Base-by-base conservation (phyloP, 2,113 vertebrate genomes). In the Desmodus rotundus region DNA sequence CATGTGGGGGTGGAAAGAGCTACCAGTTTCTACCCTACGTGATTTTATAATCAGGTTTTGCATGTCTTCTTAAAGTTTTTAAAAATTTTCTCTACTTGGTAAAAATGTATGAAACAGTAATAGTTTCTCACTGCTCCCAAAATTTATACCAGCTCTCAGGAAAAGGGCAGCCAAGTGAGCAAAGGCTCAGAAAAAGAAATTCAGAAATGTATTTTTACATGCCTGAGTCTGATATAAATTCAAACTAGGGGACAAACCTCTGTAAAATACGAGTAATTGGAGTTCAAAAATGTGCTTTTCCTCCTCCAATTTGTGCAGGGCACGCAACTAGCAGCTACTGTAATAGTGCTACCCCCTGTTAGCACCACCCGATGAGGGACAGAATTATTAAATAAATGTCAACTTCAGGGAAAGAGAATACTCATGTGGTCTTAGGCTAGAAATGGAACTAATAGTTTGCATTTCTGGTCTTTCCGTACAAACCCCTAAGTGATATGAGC, bases 131-230 rank as follows among this genome's bases (percentile, higher is more conserved):
- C 28, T 45, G 38, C 15, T 73, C n/a, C 31, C 56, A 17, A 76
- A 87, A 84, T 12, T 72, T 10, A 94, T 10, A 36, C 56, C 61
- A 74, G 95, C 70, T 88, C 41, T 70, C 41, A 50, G 89, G 84
- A 97, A 94, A 95, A 80, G 76, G 70, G 50, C 41, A 93, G n/a
- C 43, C 14, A 7, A 16, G 16, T 38, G 10, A 89, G 61, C 63
- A 74, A 92, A 97, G 12, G 33, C 54, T 90, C 63, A 83, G 47
- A 91, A 92, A 95, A 87, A 61, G 26, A 84, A 87, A 87, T 33
- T 67, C 33, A 61, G 76, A 76, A 72, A 67, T 56, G 8, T 6
- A 43, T 41, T 67, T 94, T 93, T 58, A n/a, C 33, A 92, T 13
- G 41, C 2, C 0, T 76, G 24, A 74, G 36, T 70, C 36, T 77